These are phyloP conservation scores for Momotus momota DNA, from an alignment of 2,797 vertebrate species.

Conservation along the genomic window DNA sequence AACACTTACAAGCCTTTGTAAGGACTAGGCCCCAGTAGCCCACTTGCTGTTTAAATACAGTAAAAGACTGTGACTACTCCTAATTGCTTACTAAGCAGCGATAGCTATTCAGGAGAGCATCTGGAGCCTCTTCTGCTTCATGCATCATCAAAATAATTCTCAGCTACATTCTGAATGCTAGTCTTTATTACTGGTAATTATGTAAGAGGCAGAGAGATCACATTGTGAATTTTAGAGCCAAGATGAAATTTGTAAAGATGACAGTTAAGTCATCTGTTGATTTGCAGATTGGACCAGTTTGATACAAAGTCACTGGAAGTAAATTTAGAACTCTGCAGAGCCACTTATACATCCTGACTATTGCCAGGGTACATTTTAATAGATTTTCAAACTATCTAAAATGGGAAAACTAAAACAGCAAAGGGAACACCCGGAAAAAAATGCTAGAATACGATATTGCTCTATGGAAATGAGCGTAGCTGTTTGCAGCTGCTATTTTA, in stretches of 20 bases:
- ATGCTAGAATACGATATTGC: background rate
- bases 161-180: slow-evolving; percentile 32
- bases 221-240: background rate
- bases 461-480: background rate
- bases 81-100: slow-evolving; percentile 39
- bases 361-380: background rate
- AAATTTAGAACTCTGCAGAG: background rate
- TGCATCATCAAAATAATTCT: slow-evolving; percentile 51
- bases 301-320: background rate
- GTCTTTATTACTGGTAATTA: slow-evolving; percentile 47
- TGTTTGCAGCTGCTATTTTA: slow-evolving; percentile 3
- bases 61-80: slow-evolving; percentile 9
- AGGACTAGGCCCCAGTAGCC: slow-evolving; percentile 28
- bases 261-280: slow-evolving; percentile 25
- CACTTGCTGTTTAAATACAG: slow-evolving; percentile 29
- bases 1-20: background rate
- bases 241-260: background rate
- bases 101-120: slow-evolving; percentile 49
- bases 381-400: background rate
- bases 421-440: background rate
- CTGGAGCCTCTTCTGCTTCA: slow-evolving; percentile 57
- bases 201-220: slow-evolving; percentile 33
- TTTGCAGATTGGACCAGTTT: background rate
- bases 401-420: background rate
- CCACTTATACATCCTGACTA: background rate